Evolutionary conservation across 2,113 vertebrate species (phyloP).

Genomic region (Sinocyclocheilus anophthalmus): DNA sequence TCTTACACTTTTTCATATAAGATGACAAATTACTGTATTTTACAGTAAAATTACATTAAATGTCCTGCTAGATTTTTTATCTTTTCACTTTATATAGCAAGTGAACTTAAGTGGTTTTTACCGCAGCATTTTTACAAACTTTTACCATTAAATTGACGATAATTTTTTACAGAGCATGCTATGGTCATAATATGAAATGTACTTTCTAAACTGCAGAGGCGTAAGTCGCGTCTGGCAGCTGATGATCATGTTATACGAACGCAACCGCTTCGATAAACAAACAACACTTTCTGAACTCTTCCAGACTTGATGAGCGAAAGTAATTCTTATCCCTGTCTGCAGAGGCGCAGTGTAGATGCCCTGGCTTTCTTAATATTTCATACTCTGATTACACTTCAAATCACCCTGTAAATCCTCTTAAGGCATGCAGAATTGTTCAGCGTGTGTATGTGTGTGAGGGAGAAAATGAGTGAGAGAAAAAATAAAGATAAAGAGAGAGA

Average conservation of each 20-base stretch:
- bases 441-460: conserved; percentile 60
- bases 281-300: conserved; percentile 30
- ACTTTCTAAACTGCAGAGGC: background rate
- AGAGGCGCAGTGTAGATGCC: conserved; percentile 70
- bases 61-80: no score
- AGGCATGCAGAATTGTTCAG: conserved; percentile 83
- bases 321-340: conserved; percentile 56
- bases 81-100: no score
- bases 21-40: no score
- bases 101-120: no score
- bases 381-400: conserved; percentile 81
- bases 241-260: conserved; percentile 2
- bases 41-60: no score
- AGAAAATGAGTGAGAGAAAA: conserved; percentile 38
- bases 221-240: background rate
- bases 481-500: conserved; percentile 49
- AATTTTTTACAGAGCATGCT: background rate
- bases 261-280: conserved; percentile 19
- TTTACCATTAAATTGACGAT: no score
- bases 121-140: no score
- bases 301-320: background rate
- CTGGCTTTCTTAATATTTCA: conserved; percentile 76
- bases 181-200: background rate
- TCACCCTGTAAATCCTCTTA: conserved; percentile 84
- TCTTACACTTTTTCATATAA: no score